These are phyloP conservation scores for Styela clava DNA, from an alignment of 23 tunicate species.

Conservation along the genomic window DNA sequence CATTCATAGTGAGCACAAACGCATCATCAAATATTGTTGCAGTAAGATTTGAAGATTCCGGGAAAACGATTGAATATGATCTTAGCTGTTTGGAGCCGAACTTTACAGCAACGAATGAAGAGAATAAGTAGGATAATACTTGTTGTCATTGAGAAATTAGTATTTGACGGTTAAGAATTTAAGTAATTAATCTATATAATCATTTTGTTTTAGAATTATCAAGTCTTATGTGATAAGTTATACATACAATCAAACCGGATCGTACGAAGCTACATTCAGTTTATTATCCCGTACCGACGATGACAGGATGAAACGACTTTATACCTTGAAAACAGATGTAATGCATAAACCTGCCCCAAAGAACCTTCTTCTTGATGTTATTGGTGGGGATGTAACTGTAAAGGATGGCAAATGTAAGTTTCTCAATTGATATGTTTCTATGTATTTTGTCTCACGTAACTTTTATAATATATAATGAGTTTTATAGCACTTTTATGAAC, in stretches of 20 bases:
- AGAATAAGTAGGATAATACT: no score
- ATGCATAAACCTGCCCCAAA: conserved; percentile 21
- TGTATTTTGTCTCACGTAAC: no score
- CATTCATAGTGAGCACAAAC: conserved; percentile 22
- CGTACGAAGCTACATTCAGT: conserved; percentile 12
- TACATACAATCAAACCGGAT: conserved; percentile 17
- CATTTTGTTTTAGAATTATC: conserved; percentile 2
- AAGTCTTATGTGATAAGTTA: background rate
- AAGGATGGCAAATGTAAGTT: conserved; percentile 10
- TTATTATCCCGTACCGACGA: background rate
- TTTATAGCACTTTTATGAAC: no score
- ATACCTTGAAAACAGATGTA: conserved; percentile 14
- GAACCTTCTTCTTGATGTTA: background rate
- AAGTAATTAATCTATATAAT: no score
- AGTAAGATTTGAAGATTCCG: conserved; percentile 1
- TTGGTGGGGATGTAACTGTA: background rate
- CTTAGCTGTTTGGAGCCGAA: conserved; percentile 14
- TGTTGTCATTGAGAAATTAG: no score
- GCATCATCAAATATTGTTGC: conserved; percentile 10
- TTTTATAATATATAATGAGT: no score
- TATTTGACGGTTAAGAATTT: no score
- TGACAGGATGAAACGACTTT: background rate
- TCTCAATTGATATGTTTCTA: background rate
- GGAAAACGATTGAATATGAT: conserved; percentile 1
- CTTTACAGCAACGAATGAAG: background rate